Conservation (phyloP, 2,113 vertebrate genomes). For the Rissa tridactyla region DNA sequence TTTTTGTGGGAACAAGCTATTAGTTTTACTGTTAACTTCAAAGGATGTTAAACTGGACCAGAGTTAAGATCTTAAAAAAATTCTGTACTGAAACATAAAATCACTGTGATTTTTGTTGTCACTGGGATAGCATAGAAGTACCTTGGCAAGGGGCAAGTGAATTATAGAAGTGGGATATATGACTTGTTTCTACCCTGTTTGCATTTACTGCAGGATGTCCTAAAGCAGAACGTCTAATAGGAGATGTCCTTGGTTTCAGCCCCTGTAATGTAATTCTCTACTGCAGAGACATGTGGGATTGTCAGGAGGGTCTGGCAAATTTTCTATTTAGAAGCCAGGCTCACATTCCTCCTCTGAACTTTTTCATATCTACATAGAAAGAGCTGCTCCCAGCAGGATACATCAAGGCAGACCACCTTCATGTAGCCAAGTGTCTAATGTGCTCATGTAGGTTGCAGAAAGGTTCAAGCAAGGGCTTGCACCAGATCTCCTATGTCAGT, state of each 20-base stretch:
- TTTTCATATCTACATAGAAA: not conserved
- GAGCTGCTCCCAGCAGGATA: not conserved
- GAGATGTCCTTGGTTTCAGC: not conserved
- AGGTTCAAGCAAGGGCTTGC: not conserved
- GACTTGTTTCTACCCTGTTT: not conserved
- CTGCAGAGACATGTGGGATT: too few relatives aligned
- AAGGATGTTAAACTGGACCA: not conserved
- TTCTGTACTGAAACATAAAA: not conserved
- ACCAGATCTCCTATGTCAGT: fast-evolving
- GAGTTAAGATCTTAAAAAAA: not conserved
- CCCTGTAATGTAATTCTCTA: not conserved
- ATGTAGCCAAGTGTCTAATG: not conserved
- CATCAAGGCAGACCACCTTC: not conserved
- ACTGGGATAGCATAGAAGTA: not conserved
- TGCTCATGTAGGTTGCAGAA: fast-evolving
- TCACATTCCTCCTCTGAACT: not conserved
- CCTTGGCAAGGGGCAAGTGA: too few relatives aligned
- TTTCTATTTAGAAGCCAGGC: not conserved
- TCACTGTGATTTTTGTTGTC: not conserved
- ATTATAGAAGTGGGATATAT: not conserved
- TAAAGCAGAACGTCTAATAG: not conserved
- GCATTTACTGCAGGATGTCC: not conserved
- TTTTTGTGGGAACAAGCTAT: not conserved
- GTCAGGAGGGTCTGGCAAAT: not conserved
- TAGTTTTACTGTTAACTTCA: not conserved